Conservation (phyloP, 1,140 invertebrate species). For the Drosophila busckii region DNA sequence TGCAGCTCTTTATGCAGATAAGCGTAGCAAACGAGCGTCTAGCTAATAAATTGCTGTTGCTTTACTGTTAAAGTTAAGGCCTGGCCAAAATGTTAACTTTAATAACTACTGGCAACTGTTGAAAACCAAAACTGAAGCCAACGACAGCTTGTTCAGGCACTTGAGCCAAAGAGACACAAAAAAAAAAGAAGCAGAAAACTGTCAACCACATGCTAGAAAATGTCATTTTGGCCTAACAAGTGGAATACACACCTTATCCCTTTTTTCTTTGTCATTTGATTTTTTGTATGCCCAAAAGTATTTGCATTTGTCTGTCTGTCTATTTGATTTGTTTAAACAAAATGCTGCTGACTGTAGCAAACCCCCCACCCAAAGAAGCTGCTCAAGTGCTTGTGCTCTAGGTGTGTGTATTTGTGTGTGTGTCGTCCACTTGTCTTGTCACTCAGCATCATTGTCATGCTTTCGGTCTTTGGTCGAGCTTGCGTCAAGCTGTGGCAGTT, state of each 20-base stretch:
- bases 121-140: too few species aligned
- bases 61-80: too few species aligned
- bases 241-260: slow-evolving; percentile 53
- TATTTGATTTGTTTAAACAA: slow-evolving; percentile 68
- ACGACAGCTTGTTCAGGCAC: too few species aligned
- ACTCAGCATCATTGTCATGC: slow-evolving; percentile 66
- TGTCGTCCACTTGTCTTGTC: slow-evolving; percentile 74
- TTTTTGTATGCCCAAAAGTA: slow-evolving; percentile 47
- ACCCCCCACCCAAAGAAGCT: too few species aligned
- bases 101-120: slow-evolving; percentile 16
- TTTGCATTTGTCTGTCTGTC: slow-evolving; percentile 33
- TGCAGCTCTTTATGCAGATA: too few species aligned
- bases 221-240: slow-evolving; percentile 62
- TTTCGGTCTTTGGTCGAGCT: slow-evolving; percentile 44
- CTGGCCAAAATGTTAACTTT: too few species aligned
- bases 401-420: slow-evolving; percentile 21
- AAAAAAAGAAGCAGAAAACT: too few species aligned
- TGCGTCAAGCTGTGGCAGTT: slow-evolving; percentile 20
- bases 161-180: slow-evolving; percentile 10
- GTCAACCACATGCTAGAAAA: slow-evolving; percentile 27
- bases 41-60: too few species aligned
- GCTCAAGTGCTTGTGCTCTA: too few species aligned
- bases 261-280: slow-evolving; percentile 50
- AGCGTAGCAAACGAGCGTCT: too few species aligned
- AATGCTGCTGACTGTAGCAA: too few species aligned